Conservation (phyloP, 1,140 invertebrate species). For the Sycophaga agraensis region DNA sequence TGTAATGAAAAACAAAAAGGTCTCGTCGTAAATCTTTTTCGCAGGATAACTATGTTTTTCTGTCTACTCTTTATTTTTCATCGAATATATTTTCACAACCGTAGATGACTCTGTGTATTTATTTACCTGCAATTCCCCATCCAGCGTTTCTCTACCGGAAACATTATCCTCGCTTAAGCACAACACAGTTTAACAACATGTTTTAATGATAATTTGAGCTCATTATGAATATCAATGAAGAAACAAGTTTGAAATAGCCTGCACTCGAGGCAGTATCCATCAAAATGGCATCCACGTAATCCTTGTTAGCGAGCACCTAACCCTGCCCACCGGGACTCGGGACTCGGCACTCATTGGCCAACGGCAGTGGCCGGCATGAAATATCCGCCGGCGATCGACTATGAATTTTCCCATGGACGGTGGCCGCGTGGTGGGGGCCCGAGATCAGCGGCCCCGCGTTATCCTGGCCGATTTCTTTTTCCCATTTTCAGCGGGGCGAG, state of each 20-base stretch:
- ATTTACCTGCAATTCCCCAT: not conserved
- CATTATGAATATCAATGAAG: too few relatives aligned
- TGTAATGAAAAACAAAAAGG: not conserved
- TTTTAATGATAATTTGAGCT: too few relatives aligned
- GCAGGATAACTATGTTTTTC: not conserved
- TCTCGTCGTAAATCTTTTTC: constrained; percentile 8
- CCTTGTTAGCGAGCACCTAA: too few relatives aligned
- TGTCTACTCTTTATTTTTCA: constrained; percentile 22
- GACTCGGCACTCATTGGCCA: too few relatives aligned
- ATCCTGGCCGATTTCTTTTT: constrained; percentile 19
- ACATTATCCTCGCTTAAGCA: too few relatives aligned
- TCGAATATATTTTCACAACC: constrained; percentile 30
- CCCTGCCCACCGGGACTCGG: too few relatives aligned
- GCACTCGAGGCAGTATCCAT: too few relatives aligned
- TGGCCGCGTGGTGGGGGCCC: not conserved
- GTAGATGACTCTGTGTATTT: not conserved
- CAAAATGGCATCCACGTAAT: too few relatives aligned
- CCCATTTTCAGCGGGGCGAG: constrained; percentile 15
- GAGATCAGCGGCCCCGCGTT: not conserved
- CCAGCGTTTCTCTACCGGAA: too few relatives aligned
- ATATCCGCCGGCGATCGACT: not conserved
- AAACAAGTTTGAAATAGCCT: too few relatives aligned
- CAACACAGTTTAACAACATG: too few relatives aligned
- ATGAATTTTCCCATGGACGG: constrained; percentile 18
- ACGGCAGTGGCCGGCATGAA: too few relatives aligned